These are phyloP conservation scores for Paradoxurus hermaphroditus DNA, from an alignment of 2,113 vertebrate species.

Conservation along the genomic window DNA sequence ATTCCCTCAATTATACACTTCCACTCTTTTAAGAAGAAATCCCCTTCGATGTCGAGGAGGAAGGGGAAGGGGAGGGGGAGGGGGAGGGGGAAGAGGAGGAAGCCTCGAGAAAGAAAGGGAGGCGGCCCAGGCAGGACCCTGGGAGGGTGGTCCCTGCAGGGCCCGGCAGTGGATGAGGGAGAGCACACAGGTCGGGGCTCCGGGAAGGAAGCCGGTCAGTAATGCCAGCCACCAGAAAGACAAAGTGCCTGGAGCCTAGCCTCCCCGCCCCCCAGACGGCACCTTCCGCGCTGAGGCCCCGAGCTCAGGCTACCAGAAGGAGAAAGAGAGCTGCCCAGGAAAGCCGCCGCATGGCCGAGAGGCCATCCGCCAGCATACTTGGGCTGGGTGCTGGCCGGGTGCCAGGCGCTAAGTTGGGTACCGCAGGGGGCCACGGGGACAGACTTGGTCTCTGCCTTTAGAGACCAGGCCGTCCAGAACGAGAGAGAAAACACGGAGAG, in stretches of 20 bases:
- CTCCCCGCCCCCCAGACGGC: not conserved
- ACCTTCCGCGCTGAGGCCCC: not conserved
- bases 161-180: not conserved
- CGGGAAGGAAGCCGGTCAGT: not conserved
- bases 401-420: not conserved
- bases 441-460: not conserved
- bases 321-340: rapidly evolving
- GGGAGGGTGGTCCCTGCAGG: too few relatives aligned
- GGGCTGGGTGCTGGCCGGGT: not conserved
- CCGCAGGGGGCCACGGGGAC: not conserved
- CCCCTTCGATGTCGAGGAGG: not conserved
- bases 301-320: not conserved
- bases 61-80: not conserved
- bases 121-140: not conserved
- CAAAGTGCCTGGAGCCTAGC: not conserved
- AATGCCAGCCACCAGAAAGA: not conserved
- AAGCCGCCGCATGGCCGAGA: not conserved
- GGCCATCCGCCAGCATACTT: not conserved
- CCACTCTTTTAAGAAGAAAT: not conserved
- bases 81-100: not conserved
- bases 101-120: not conserved
- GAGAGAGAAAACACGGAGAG: not conserved
- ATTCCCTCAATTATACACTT: not conserved
- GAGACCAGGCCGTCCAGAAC: not conserved
- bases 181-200: rapidly evolving